These are phyloP conservation scores for Macaca nemestrina DNA, from an alignment of 2,113 vertebrate species.

Conservation along the genomic window DNA sequence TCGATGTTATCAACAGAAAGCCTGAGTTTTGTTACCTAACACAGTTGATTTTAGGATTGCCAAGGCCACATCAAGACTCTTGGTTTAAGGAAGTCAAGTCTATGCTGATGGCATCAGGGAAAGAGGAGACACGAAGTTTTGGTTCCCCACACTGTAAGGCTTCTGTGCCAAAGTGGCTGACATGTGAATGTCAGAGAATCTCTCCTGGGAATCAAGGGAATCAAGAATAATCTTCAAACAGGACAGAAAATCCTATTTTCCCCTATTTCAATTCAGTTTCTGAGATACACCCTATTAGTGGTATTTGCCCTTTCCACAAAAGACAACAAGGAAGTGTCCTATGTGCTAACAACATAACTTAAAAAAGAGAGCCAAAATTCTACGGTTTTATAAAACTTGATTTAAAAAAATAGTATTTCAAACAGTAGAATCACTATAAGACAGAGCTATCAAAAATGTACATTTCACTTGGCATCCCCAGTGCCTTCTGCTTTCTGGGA, in stretches of 20 bases:
- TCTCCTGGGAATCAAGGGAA: background rate
- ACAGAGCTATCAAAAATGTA: background rate
- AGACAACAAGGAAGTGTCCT: background rate
- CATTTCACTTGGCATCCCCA: slow-evolving; percentile 29
- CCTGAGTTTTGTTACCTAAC: background rate
- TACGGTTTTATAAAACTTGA: slow-evolving; percentile 44
- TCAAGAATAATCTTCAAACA: background rate
- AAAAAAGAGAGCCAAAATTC: background rate
- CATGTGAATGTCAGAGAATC: background rate
- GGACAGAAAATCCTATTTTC: background rate
- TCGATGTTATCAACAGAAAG: background rate
- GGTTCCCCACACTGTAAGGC: background rate
- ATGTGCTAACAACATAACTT: slow-evolving; percentile 23
- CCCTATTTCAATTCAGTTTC: background rate
- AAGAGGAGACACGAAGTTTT: background rate
- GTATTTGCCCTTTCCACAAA: slow-evolving; percentile 8
- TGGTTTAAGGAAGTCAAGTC: background rate
- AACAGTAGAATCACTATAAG: background rate
- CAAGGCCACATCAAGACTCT: background rate
- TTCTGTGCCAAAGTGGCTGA: background rate
- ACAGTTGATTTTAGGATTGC: background rate
- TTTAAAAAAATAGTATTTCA: slow-evolving; percentile 25
- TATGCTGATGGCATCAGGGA: background rate
- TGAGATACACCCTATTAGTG: background rate
- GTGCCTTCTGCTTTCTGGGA: slow-evolving; percentile 69